These are phyloP conservation scores for Drosophila biarmipes DNA, from an alignment of 1,140 invertebrate genomes.

Conservation along the genomic window DNA sequence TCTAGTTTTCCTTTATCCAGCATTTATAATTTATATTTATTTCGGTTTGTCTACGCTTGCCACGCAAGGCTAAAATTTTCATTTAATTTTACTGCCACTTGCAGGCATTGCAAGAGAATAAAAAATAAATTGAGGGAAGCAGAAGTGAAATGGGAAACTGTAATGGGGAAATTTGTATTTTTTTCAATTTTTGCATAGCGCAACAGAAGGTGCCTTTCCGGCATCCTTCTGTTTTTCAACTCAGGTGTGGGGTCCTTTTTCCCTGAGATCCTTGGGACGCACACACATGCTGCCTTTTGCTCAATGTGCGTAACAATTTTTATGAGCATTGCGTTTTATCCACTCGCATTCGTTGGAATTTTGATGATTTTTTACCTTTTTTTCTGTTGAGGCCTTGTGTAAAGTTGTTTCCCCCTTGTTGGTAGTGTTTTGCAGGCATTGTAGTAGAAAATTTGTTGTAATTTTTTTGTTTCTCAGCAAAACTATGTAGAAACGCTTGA, in stretches of 20 bases:
- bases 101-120: conserved; percentile 21
- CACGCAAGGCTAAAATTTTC: conserved; percentile 49
- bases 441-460: conserved; percentile 56
- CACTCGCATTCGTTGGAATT: conserved; percentile 43
- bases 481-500: conserved; percentile 70
- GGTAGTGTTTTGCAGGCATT: conserved; percentile 41
- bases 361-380: conserved; percentile 77
- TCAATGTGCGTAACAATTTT: conserved; percentile 80
- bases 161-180: conserved; percentile 46
- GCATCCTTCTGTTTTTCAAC: background rate
- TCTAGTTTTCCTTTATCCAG: conserved; percentile 17
- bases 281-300: conserved; percentile 49
- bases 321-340: conserved; percentile 74
- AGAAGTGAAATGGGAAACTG: conserved; percentile 18
- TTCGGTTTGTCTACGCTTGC: background rate
- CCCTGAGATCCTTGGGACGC: conserved; percentile 27
- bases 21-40: conserved; percentile 31
- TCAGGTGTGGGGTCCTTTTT: conserved; percentile 47
- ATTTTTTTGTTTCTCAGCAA: conserved; percentile 26
- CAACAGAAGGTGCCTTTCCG: conserved; percentile 16
- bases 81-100: conserved; percentile 74
- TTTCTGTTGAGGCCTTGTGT: conserved; percentile 22
- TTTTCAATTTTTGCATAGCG: conserved; percentile 46
- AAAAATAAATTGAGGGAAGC: background rate
- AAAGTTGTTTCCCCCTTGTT: conserved; percentile 47